phyloP scores from a whole-genome alignment of 1,140 invertebrate genomes.

The Hylaeus volcanicus region DNA sequence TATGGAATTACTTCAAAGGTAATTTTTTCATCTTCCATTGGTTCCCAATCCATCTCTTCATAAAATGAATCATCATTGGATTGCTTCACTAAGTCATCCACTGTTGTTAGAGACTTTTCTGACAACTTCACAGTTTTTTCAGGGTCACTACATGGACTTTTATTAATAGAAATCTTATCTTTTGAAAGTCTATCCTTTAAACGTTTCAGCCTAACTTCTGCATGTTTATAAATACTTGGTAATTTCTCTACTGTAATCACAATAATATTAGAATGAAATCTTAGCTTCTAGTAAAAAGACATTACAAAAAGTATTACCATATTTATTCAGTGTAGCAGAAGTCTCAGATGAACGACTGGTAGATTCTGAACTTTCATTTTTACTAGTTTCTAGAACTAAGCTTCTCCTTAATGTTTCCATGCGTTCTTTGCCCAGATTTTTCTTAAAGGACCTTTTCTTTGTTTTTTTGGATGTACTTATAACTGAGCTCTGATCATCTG shows the following conservation, averaged over 20 bases:
- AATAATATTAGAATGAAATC: background rate
- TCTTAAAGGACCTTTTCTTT: constrained; percentile 27
- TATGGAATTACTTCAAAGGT: constrained; percentile 65
- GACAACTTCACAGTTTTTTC: background rate
- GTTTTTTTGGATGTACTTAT: background rate
- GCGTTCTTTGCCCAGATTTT: constrained; percentile 63
- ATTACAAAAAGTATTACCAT: background rate
- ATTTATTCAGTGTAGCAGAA: background rate
- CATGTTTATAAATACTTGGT: constrained; percentile 52
- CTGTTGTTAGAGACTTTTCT: constrained; percentile 1
- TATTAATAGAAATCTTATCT: background rate
- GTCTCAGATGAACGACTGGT: background rate
- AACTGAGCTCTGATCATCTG: background rate
- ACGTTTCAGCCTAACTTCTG: constrained; percentile 44
- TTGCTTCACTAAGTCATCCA: constrained; percentile 22
- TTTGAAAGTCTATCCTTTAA: constrained; percentile 40
- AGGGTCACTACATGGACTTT: background rate
- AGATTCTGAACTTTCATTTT: background rate
- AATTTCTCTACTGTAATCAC: constrained; percentile 6
- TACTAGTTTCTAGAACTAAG: constrained; percentile 30
- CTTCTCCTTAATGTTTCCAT: constrained; percentile 60
- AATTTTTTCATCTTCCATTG: constrained; percentile 74
- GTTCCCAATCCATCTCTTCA: constrained; percentile 79
- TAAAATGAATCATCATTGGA: constrained; percentile 20
- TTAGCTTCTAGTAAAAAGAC: background rate